These are phyloP conservation scores for Dendroctonus ponderosae DNA, from an alignment of 1,140 invertebrate genomes.

Conservation along the genomic window DNA sequence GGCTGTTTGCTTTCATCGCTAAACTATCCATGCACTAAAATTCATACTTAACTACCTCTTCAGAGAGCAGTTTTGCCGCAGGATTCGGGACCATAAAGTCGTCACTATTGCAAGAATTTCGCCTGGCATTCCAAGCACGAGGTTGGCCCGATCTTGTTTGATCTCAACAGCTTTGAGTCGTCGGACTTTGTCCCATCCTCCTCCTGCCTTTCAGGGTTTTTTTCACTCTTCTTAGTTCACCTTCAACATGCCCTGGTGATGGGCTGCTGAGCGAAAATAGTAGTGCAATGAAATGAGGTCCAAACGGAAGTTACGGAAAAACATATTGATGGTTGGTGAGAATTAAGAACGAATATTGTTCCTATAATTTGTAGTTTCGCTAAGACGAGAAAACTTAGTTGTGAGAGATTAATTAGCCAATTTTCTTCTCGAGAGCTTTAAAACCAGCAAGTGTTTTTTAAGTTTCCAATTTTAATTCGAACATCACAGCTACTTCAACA, in stretches of 20 bases:
- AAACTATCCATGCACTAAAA: no score
- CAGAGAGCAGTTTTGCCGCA: not conserved
- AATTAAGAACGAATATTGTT: no score
- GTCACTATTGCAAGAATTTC: conserved; percentile 1
- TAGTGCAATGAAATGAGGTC: not conserved
- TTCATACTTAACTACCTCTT: no score
- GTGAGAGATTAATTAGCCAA: no score
- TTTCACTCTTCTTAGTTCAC: not conserved
- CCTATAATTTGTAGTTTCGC: no score
- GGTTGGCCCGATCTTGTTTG: not conserved
- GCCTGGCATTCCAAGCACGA: conserved; percentile 6
- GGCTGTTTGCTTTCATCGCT: no score
- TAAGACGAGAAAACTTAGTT: no score
- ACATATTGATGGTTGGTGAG: no score
- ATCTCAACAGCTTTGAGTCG: not conserved
- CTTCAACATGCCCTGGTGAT: not conserved
- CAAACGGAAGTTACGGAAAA: not conserved
- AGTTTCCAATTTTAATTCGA: no score
- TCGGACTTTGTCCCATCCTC: not conserved
- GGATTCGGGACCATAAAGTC: conserved; percentile 4
- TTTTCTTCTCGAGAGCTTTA: no score
- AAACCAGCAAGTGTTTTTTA: no score
- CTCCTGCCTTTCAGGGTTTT: not conserved
- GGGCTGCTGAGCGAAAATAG: not conserved
- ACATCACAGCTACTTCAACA: no score